A percentile compares a stretch with the other conserved stretches of the same genome.
These are phyloP conservation scores for Apamea anceps DNA, from an alignment of 2,888 invertebrate species.

Conservation along the genomic window DNA sequence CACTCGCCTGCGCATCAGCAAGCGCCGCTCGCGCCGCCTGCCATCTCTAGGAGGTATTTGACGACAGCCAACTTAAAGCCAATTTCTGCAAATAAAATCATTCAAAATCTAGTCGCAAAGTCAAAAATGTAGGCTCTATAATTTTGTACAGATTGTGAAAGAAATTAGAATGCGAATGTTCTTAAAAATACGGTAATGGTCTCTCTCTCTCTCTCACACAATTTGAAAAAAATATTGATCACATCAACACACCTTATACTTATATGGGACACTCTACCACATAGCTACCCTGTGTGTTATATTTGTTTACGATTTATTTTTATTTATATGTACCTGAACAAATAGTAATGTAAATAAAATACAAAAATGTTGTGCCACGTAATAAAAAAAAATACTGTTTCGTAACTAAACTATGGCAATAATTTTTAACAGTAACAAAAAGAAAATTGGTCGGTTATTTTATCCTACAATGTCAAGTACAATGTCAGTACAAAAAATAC, in stretches of 20 bases:
- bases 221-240: no score
- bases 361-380: no score
- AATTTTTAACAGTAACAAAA: neutral
- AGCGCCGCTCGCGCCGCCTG: conserved; percentile 92
- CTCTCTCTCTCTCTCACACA: no score
- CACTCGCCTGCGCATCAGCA: conserved; percentile 82
- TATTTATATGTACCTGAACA: neutral
- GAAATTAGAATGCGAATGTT: neutral
- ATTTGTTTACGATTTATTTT: neutral
- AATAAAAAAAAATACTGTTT: neutral
- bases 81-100: neutral
- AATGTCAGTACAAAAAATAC: neutral
- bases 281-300: neutral
- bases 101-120: neutral
- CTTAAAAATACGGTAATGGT: neutral
- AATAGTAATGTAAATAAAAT: neutral
- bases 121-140: neutral
- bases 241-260: neutral
- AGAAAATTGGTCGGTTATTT: neutral
- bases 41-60: conserved; percentile 92
- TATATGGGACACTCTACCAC: neutral
- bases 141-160: neutral
- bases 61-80: neutral
- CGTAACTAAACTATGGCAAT: neutral
- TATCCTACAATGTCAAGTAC: neutral